Base-by-base conservation (phyloP, 23 tunicate species). In the Oikopleura dioica region DNA sequence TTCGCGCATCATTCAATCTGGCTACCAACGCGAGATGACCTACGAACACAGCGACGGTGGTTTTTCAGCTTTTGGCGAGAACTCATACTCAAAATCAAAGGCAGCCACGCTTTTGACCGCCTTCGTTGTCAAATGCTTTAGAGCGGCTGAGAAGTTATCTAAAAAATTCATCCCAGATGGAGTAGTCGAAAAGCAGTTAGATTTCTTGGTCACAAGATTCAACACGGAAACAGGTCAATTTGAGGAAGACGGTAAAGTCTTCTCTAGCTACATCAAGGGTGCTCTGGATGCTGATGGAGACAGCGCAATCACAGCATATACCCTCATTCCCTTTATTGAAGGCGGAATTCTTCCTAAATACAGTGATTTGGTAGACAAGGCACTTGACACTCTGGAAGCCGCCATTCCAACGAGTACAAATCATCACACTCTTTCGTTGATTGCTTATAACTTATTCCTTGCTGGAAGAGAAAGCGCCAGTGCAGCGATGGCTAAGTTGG, bases 261-360 rank as follows among this genome's bases (percentile, higher is more conserved):
- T 63, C 26, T 63, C 72, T 28, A 12, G 30, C 29, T 63, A 63
- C 26, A 2, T 63, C 16, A 63, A 12, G 72, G 72, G 72, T 31
- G 72, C 72, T 2, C 29, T 63, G 30, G 26, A 23, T 31, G 26
- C 16, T 12, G 26, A 63, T 28, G 72, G 72, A 63, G 30, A 23
- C 16, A 63, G 16, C 33, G 33, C 72, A 21, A 2, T 5, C 4
- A 63, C 32, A 4, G 72, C 72, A 2, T 63, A 63, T 28, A 28
- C 33, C 26, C 72, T 63, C 72, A 63, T 63, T 63, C 26, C 72
- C 2, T 63, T 63, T 23, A 5, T 63, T 2, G 72, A 63, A 63
- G 2, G 5, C 26, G 72, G 72, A 63, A 28, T 63, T 31, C 30
- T 12, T 23, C 33, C 72, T 12, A 31, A 63, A 2, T 31, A 63